phyloP scores from a whole-genome alignment of 2,113 vertebrate genomes.

The Castor canadensis region DNA sequence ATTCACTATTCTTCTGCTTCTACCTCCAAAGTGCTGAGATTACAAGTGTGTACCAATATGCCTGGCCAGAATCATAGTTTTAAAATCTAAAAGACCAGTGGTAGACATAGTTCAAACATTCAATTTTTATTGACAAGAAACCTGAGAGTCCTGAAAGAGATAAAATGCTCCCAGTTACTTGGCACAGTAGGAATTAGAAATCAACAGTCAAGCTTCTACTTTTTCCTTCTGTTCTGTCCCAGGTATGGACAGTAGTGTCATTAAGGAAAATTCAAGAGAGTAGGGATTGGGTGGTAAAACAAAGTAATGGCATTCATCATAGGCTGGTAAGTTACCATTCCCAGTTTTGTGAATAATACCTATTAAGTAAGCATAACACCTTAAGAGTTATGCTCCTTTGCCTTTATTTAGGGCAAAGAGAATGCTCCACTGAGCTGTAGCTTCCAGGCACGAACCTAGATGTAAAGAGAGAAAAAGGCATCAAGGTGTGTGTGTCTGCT shows the following conservation, averaged over 20 bases:
- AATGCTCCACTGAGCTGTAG: background rate
- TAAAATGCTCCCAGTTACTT: background rate
- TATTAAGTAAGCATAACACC: background rate
- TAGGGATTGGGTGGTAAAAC: background rate
- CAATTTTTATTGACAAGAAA: background rate
- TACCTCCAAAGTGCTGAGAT: background rate
- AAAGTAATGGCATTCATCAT: background rate
- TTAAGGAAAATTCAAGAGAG: background rate
- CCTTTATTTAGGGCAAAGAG: background rate
- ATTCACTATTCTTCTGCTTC: background rate
- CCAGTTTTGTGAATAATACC: background rate
- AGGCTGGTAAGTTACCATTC: background rate
- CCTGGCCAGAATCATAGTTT: background rate
- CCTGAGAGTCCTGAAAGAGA: background rate
- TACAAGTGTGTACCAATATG: background rate
- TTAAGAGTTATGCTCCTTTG: background rate
- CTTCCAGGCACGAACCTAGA: background rate
- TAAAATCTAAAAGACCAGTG: background rate
- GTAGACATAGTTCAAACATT: background rate
- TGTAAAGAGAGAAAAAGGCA: background rate
- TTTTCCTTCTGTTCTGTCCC: constrained; percentile 1
- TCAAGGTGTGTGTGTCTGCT: background rate
- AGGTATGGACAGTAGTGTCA: background rate
- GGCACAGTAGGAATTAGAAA: background rate
- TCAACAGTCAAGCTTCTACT: background rate